Base-by-base conservation (phyloP, 37 sponge, comb jelly and placozoan species). In the Hexactinellida sp. region DNA sequence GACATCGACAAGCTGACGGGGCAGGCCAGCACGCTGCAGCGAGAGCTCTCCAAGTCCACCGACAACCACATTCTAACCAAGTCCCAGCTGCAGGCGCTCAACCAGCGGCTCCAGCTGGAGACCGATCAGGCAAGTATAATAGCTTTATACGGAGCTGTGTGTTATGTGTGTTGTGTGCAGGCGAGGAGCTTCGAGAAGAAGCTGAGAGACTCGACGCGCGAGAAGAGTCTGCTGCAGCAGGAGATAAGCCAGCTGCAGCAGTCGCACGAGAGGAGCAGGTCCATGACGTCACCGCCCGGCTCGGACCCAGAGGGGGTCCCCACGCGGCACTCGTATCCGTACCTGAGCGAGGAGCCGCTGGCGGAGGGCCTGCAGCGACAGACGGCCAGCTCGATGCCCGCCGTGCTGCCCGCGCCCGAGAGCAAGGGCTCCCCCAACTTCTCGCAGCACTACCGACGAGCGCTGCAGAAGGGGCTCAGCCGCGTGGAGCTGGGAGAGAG, bases 1-100 rank as follows among this genome's bases (percentile, higher is more conserved):
- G 76, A 63, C 30, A 63, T 63, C 13, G 76, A 63, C 76, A 63
- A 63, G 30, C 34, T 63, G 76, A 63, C 76, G 3, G 76, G 76
- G 5, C 76, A 63, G 34, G 76, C 76, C 34, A 63, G 76, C 13
- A 63, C 21, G 28, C 34, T 63, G 34, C 76, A 63, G 34, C 3
- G 30, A n/a, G 28, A 63, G 34, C 76, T 63, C 32, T 63, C 76
- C 25, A 63, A 63, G 76, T 25, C 76, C 3, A n/a, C 76, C 13
- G 76, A n/a, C 76, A 63, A 63, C 1, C 25, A 63, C 13, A 63
- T 63, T n/a, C 5, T 10, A n/a, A 32, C 76, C 32, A 63, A 63
- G 5, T 21, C 76, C 13, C 76, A 63, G 30, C 34, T 63, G 34
- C 76, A 63, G 13, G 34, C 32, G 5, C 28, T 63, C 76, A 63